phyloP scores from a whole-genome alignment of 2,113 vertebrate species.

The Phyllostomus discolor region DNA sequence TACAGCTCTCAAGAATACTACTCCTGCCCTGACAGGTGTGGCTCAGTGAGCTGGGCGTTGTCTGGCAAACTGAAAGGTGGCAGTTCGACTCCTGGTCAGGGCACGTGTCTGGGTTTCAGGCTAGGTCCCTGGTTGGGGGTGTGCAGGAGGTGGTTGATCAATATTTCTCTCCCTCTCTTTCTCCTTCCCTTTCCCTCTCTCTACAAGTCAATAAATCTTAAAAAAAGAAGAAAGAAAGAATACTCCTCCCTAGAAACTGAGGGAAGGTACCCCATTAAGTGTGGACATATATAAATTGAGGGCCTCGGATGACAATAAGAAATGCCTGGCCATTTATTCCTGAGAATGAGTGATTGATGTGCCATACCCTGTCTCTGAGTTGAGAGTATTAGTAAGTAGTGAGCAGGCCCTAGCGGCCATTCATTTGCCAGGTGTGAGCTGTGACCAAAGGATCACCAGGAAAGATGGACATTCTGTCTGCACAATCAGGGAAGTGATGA shows the following conservation, averaged over 20 bases:
- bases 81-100: too few relatives aligned
- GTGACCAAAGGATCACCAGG: conserved; percentile 29
- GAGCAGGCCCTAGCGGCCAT: conserved; percentile 18
- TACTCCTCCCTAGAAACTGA: not conserved
- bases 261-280: not conserved
- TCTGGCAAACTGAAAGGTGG: too few relatives aligned
- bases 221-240: too few relatives aligned
- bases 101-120: too few relatives aligned
- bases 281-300: not conserved
- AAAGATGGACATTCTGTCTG: not conserved
- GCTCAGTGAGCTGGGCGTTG: too few relatives aligned
- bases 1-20: not conserved
- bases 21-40: too few relatives aligned
- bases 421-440: conserved; percentile 65
- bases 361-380: not conserved
- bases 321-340: not conserved
- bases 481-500: conserved; percentile 40
- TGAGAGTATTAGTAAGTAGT: not conserved
- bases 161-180: too few relatives aligned
- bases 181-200: too few relatives aligned
- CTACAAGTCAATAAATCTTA: too few relatives aligned
- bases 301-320: not conserved
- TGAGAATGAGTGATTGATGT: not conserved
- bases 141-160: too few relatives aligned
- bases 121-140: too few relatives aligned